Evolutionary conservation across 2,888 invertebrate genomes (phyloP).

Genomic region (Venustoraphidia nigricollis): DNA sequence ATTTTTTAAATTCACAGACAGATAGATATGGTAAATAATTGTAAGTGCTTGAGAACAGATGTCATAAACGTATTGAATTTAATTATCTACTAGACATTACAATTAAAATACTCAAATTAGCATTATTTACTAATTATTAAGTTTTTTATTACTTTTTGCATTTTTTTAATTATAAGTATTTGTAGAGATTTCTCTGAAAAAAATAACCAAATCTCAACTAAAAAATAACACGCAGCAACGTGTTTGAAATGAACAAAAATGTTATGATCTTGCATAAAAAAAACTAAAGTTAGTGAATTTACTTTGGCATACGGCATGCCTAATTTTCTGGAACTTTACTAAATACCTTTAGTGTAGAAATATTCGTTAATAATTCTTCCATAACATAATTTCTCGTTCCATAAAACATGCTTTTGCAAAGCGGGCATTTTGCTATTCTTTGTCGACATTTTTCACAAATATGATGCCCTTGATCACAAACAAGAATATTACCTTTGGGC

Average conservation of each 20-base stretch:
- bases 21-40: too few species aligned
- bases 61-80: too few species aligned
- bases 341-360: conserved; percentile 22
- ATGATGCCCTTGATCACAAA: conserved; percentile 40
- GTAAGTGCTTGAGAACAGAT: too few species aligned
- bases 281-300: not conserved
- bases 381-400: conserved; percentile 38
- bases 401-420: conserved; percentile 34
- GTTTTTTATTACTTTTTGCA: too few species aligned
- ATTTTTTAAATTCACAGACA: too few species aligned
- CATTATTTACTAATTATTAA: too few species aligned
- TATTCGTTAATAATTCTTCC: conserved; percentile 35
- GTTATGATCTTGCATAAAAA: not conserved
- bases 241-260: too few species aligned
- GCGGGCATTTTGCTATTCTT: conserved; percentile 33
- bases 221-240: too few species aligned
- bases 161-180: not conserved
- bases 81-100: too few species aligned
- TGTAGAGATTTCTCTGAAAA: not conserved
- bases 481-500: conserved; percentile 31
- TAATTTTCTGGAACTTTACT: not conserved
- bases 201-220: not conserved
- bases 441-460: conserved; percentile 34
- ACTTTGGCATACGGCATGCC: not conserved
- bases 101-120: too few species aligned